phyloP scores from a whole-genome alignment of 2,113 vertebrate genomes.

The Aphyosemion australe region DNA sequence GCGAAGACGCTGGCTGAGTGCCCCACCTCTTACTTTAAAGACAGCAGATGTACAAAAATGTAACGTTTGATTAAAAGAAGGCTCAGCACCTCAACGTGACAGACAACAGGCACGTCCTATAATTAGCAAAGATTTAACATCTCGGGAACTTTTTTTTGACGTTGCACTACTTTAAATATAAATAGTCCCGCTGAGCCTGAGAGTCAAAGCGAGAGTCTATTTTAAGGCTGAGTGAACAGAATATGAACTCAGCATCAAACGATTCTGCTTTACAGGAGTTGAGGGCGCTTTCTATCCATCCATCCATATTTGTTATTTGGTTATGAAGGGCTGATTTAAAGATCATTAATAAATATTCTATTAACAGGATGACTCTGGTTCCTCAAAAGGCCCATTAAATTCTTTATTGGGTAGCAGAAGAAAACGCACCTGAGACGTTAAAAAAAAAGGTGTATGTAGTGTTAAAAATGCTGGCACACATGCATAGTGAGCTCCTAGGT shows the following conservation, averaged over 20 bases:
- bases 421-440: neutral
- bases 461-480: slow-evolving; percentile 3
- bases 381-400: neutral
- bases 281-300: neutral
- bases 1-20: slow-evolving; percentile 16
- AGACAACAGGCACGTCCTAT: neutral
- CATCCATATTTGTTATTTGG: slow-evolving; percentile 10
- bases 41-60: neutral
- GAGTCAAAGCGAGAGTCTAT: slow-evolving; percentile 16
- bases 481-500: slow-evolving; percentile 25
- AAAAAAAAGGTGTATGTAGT: slow-evolving; percentile 14
- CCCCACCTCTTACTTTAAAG: neutral
- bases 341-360: slow-evolving; percentile 35
- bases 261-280: slow-evolving; percentile 23
- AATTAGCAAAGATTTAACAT: slow-evolving; percentile 15
- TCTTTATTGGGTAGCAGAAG: neutral
- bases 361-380: slow-evolving; percentile 13
- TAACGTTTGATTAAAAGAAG: slow-evolving; percentile 16
- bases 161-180: slow-evolving; percentile 12
- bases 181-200: slow-evolving; percentile 16
- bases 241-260: slow-evolving; percentile 35
- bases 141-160: slow-evolving; percentile 23
- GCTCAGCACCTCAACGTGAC: neutral
- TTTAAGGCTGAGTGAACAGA: slow-evolving; percentile 19
- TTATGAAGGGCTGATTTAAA: slow-evolving; percentile 13